Evolutionary conservation across 2,113 vertebrate species (phyloP).

Genomic region (Psilopsiagon aymara): DNA sequence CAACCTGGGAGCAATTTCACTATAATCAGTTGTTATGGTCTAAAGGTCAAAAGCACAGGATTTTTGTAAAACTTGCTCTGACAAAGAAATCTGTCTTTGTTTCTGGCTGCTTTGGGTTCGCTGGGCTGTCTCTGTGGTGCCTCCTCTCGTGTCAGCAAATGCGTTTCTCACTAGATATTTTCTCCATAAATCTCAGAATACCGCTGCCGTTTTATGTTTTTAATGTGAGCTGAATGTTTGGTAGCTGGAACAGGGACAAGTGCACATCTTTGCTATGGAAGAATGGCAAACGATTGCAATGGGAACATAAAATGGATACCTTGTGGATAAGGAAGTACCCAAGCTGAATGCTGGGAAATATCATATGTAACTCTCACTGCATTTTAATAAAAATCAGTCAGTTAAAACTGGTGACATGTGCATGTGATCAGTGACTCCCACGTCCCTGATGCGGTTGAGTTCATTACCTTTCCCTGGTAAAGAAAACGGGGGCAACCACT

Average conservation of each 20-base stretch:
- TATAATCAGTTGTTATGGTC: not conserved
- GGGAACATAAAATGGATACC: not conserved
- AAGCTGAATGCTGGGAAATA: not conserved
- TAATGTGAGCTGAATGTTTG: constrained; percentile 10
- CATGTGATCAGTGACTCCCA: not conserved
- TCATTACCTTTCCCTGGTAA: not conserved
- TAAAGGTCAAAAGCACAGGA: constrained; percentile 28
- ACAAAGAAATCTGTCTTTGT: constrained; percentile 11
- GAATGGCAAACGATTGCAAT: not conserved
- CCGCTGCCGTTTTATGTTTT: not conserved
- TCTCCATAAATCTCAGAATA: not conserved
- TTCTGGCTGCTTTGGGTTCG: constrained; percentile 13
- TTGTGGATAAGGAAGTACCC: not conserved
- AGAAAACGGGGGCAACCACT: not conserved
- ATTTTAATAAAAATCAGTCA: constrained; percentile 21
- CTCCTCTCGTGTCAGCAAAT: not conserved
- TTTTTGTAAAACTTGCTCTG: constrained; percentile 26
- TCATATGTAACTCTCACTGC: not conserved
- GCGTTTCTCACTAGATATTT: not conserved
- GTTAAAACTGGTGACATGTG: not conserved
- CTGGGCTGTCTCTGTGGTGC: not conserved
- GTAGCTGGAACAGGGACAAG: not conserved
- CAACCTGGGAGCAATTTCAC: constrained; percentile 42
- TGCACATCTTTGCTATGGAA: not conserved
- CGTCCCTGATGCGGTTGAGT: not conserved